phyloP scores from a whole-genome alignment of 1,140 invertebrate species.

The Halictus rubicundus region DNA sequence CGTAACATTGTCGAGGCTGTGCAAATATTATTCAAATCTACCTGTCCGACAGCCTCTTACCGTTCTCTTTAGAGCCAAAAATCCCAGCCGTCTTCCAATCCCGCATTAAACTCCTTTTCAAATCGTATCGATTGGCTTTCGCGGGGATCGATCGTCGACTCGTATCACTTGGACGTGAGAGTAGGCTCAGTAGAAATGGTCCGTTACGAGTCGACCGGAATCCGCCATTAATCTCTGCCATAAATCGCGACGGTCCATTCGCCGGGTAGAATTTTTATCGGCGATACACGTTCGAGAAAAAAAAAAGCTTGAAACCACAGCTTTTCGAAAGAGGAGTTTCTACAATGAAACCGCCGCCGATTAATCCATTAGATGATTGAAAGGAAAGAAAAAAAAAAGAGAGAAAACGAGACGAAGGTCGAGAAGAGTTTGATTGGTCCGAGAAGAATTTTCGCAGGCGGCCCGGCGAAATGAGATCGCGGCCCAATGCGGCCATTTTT shows the following conservation, averaged over 20 bases:
- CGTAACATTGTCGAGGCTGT: too few species aligned
- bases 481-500: constrained; percentile 6
- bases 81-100: too few species aligned
- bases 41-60: too few species aligned
- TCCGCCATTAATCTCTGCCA: constrained; percentile 15
- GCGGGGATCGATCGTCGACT: too few species aligned
- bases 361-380: constrained; percentile 54
- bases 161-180: too few species aligned
- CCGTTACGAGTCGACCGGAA: constrained; percentile 5
- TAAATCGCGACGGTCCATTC: constrained; percentile 26
- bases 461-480: constrained; percentile 36
- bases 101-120: too few species aligned
- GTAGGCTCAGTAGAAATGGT: neutral
- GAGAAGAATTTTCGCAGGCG: constrained; percentile 20
- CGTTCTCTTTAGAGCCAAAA: too few species aligned
- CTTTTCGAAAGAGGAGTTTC: neutral
- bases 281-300: neutral
- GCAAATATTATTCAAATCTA: too few species aligned
- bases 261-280: constrained; percentile 8
- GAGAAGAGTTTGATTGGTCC: constrained; percentile 17
- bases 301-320: neutral
- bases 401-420: constrained; percentile 17
- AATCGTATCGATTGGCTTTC: too few species aligned
- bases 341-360: neutral
- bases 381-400: constrained; percentile 14